Conservation (phyloP, 2,888 invertebrate species). For the Chloroclystis v-ata region DNA sequence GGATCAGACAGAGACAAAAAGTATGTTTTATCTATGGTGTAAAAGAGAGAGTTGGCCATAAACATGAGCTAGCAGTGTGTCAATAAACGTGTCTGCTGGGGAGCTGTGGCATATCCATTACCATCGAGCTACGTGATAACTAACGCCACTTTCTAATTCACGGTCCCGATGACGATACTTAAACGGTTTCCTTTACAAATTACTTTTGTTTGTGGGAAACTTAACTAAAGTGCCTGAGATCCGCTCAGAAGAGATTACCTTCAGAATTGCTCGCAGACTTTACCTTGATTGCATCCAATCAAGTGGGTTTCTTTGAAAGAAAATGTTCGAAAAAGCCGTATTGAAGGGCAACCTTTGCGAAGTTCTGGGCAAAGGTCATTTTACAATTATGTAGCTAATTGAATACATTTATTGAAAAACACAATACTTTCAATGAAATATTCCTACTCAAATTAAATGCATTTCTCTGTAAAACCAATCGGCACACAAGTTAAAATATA, state of each 20-base stretch:
- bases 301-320: neutral
- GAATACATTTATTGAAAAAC: no score
- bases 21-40: slow-evolving; percentile 47
- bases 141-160: slow-evolving; percentile 61
- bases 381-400: no score
- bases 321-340: no score
- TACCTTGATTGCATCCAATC: neutral
- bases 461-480: no score
- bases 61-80: slow-evolving; percentile 49
- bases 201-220: slow-evolving; percentile 11
- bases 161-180: slow-evolving; percentile 35
- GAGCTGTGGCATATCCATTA: slow-evolving; percentile 60
- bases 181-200: slow-evolving; percentile 18
- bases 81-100: slow-evolving; percentile 60
- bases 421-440: no score
- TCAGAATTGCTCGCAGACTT: slow-evolving; percentile 1
- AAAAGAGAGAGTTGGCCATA: slow-evolving; percentile 51
- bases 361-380: no score
- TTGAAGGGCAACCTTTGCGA: no score
- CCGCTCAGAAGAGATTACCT: slow-evolving; percentile 5
- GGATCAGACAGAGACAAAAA: slow-evolving; percentile 68
- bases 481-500: no score
- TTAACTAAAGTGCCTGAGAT: slow-evolving; percentile 1
- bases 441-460: no score
- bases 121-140: slow-evolving; percentile 51